A percentile compares a stretch with the other conserved stretches of the same genome.
Conservation (phyloP, 2,888 invertebrate species). For the Cancer borealis region DNA sequence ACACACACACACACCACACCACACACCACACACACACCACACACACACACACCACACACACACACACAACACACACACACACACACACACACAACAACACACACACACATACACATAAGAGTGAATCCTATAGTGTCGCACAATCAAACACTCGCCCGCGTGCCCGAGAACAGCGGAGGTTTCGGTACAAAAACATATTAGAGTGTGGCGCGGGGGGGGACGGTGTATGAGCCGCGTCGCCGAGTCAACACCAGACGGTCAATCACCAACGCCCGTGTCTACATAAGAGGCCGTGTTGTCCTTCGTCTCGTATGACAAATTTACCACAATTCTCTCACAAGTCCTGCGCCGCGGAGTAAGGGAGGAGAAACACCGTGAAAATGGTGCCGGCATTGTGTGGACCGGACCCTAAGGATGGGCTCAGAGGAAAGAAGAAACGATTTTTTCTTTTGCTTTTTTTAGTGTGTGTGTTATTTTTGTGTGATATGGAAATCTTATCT, state of each 20-base stretch:
- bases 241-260: conserved; percentile 6
- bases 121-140: neutral
- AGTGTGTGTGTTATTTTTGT: conserved; percentile 1
- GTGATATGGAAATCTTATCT: neutral
- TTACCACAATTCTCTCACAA: neutral
- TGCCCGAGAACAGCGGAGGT: neutral
- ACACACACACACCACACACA: neutral
- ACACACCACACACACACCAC: neutral
- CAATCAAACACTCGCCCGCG: neutral
- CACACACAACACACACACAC: neutral
- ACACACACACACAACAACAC: conserved; percentile 26
- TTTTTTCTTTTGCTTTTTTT: no score
- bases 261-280: conserved; percentile 39
- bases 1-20: neutral
- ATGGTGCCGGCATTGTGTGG: neutral
- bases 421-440: neutral
- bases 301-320: conserved; percentile 22
- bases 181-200: conserved; percentile 41
- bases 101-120: neutral
- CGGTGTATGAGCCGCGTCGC: conserved; percentile 26
- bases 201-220: conserved; percentile 12
- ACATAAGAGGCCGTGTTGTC: conserved; percentile 40
- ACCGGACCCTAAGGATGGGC: neutral
- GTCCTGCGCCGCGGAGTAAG: neutral
- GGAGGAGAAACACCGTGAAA: conserved; percentile 7